These are phyloP conservation scores for Penaeus monodon DNA, from an alignment of 2,888 invertebrate species.

Conservation along the genomic window DNA sequence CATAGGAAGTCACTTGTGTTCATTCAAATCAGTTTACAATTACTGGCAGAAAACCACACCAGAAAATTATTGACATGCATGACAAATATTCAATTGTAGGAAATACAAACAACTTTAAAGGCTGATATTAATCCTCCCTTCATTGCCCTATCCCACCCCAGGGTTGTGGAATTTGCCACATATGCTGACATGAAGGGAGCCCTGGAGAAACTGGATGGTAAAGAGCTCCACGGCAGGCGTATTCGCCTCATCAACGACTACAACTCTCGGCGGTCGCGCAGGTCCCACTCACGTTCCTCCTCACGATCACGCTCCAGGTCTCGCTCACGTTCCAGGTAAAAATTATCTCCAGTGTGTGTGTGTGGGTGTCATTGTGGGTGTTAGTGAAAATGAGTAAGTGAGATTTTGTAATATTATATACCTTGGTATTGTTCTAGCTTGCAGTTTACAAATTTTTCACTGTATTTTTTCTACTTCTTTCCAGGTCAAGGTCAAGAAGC, in stretches of 20 bases:
- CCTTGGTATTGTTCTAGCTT: too few relatives aligned
- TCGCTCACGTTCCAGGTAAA: conserved; percentile 47
- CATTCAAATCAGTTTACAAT: too few relatives aligned
- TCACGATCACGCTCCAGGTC: conserved; percentile 56
- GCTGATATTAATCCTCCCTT: not conserved
- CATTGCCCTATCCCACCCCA: conserved; percentile 70
- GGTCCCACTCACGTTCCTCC: conserved; percentile 40
- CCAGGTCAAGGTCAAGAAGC: conserved; percentile 33
- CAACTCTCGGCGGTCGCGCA: conserved; percentile 41
- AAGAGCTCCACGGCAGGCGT: conserved; percentile 94
- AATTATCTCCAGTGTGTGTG: too few relatives aligned
- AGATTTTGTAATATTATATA: too few relatives aligned
- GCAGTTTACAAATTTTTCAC: too few relatives aligned
- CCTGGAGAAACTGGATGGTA: conserved; percentile 94
- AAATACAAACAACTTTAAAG: too few relatives aligned
- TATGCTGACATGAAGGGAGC: conserved; percentile 96
- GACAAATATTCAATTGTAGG: too few relatives aligned
- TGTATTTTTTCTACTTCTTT: not conserved
- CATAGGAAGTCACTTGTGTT: too few relatives aligned
- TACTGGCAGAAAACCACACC: too few relatives aligned
- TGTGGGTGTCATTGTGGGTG: too few relatives aligned
- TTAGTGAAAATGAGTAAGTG: too few relatives aligned
- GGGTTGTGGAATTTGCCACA: conserved; percentile 96
- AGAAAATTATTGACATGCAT: too few relatives aligned
- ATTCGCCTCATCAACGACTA: conserved; percentile 90